Evolutionary conservation across 2,888 invertebrate genomes (phyloP), one percentile per base, ranked within the genome.

Genomic region (Dryobotodes eremita): DNA sequence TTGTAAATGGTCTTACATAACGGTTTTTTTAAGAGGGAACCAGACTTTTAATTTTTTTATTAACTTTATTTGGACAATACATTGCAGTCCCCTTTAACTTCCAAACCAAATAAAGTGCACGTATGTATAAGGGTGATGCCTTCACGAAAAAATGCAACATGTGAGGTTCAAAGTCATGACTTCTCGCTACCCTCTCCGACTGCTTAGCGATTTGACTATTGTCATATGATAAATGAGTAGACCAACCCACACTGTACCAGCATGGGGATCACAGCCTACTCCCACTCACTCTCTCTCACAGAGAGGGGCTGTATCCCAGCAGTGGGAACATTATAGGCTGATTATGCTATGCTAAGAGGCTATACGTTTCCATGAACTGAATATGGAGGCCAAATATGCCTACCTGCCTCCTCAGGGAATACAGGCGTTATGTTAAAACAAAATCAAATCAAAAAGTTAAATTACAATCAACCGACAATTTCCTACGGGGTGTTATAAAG

Each of bases 381-480:
- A 11, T 46, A 50, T 20, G 20, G 10, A n/a, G 5, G n/a, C 11
- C 5, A 62, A 61, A 26, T 11, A 48, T 2, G 11, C 36, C 42
- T 53, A 0, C 53, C 42, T 1, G n/a, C 4, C n/a, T 26, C 50
- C 36, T 62, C 8, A 6, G 79, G 57, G 69, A 50, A 42, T 50
- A 69, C 36, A 79, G 17, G 48, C 17, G 48, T 50, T 42, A 42
- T 42, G 2, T 57, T 15, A n/a, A 75, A 79, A 62, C 62, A 62
- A 82, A 82, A 55, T n/a, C 82, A 42, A 75, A 79, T 79, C 42
- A 82, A 50, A 79, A 75, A 75, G 64, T 79, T 57, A 46, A 50
- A 65, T 82, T 75, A 79, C 50, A 64, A 82, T 75, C 76, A 31
- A 55, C 20, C n/a, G 11, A 15, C 23, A 64, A 79, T 75, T 2